A percentile compares a stretch with the other conserved stretches of the same genome.
Evolutionary conservation across 1,140 invertebrate genomes (phyloP).

Genomic region (Meloidogyne floridensis): DNA sequence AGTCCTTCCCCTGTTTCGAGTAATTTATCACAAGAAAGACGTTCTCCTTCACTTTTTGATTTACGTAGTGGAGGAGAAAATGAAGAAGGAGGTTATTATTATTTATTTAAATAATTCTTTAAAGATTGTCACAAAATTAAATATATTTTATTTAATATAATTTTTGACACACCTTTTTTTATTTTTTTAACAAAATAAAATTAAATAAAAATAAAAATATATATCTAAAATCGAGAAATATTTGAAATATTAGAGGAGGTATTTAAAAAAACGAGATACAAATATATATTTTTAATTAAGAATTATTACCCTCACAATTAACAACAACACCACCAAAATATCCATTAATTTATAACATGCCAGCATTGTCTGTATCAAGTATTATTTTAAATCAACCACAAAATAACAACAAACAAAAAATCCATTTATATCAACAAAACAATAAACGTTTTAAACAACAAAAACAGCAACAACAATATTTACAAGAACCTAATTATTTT

Average conservation of each 20-base stretch:
- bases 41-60: slow-evolving; percentile 11
- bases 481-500: background rate
- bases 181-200: no score
- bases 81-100: background rate
- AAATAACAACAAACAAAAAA: background rate
- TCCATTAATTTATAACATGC: no score
- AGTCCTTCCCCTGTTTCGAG: background rate
- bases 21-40: background rate
- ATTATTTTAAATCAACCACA: slow-evolving; percentile 1
- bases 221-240: no score
- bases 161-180: no score
- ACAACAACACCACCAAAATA: no score
- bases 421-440: background rate
- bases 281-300: no score
- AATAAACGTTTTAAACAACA: slow-evolving; percentile 4
- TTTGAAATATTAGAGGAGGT: no score
- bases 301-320: no score
- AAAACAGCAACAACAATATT: background rate
- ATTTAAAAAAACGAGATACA: no score
- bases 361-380: background rate
- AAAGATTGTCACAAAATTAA: no score
- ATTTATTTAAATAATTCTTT: background rate
- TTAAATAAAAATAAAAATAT: no score
- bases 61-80: background rate
- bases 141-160: no score